phyloP scores from a whole-genome alignment of 1,140 invertebrate genomes.

The Triops longicaudatus region DNA sequence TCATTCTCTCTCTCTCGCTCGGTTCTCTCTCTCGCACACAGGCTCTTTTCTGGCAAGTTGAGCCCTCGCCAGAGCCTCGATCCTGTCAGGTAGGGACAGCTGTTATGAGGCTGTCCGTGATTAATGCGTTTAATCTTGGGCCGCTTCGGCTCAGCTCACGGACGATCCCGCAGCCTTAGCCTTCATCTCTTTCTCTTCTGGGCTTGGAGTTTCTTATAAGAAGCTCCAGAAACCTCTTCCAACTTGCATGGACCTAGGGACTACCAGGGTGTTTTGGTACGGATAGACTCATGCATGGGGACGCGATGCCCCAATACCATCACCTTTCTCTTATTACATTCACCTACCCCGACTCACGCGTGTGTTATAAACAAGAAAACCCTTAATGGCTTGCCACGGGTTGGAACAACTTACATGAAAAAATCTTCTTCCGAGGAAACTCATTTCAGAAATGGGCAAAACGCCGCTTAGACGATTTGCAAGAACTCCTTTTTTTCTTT shows the following conservation, averaged over 20 bases:
- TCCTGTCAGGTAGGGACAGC: constrained; percentile 13
- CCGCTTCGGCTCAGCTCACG: constrained; percentile 3
- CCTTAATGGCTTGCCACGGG: neutral
- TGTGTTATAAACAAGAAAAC: neutral
- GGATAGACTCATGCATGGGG: no score
- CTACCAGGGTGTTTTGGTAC: neutral
- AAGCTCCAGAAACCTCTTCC: neutral
- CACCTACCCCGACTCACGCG: neutral
- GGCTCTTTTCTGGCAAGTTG: constrained; percentile 11
- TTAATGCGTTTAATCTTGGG: constrained; percentile 12
- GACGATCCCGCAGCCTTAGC: constrained; percentile 13
- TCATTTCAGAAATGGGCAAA: neutral
- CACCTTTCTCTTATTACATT: neutral
- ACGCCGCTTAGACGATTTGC: neutral
- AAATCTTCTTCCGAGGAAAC: neutral
- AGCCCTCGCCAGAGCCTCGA: constrained; percentile 13
- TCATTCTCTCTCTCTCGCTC: neutral
- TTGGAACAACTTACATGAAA: neutral
- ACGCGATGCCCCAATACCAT: neutral
- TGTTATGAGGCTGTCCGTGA: constrained; percentile 10
- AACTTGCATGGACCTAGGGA: constrained; percentile 10
- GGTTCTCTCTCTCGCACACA: neutral
- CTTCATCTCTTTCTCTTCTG: neutral
- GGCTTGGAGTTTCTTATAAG: neutral
- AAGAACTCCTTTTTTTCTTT: neutral